Conservation (phyloP, 2,797 vertebrate genomes). For the Podarcis siculus region DNA sequence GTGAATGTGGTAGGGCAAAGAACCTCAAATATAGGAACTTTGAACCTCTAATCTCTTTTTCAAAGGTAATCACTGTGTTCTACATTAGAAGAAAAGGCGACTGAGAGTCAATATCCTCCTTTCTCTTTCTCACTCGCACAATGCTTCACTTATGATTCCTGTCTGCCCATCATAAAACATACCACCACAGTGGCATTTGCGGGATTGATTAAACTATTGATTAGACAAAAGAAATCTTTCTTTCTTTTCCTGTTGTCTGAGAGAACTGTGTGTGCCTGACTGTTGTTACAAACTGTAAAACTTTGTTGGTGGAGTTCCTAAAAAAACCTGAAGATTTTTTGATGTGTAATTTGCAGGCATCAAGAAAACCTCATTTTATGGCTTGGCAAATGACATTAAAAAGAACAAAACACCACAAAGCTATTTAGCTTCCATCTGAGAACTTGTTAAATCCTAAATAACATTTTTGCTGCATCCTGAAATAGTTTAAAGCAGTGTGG, state of each 20-base stretch:
- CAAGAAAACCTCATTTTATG: not conserved
- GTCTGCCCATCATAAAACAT: not conserved
- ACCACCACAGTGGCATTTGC: not conserved
- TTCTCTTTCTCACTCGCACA: not conserved
- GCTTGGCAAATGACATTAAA: not conserved
- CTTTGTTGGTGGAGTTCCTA: not conserved
- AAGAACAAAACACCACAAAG: not conserved
- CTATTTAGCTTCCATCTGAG: too few species aligned
- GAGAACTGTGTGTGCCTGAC: not conserved
- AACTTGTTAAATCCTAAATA: not conserved
- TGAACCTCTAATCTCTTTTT: not conserved
- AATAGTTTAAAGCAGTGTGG: not conserved
- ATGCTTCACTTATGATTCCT: conserved; percentile 18
- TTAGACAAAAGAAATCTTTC: not conserved
- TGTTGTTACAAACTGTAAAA: not conserved
- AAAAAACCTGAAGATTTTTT: not conserved
- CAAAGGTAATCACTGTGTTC: conserved; percentile 14
- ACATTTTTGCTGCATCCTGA: not conserved
- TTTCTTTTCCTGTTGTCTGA: not conserved
- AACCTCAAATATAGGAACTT: not conserved
- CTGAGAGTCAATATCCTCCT: not conserved
- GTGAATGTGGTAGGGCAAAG: not conserved
- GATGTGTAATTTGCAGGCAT: not conserved
- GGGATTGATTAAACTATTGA: not conserved
- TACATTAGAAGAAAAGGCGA: conserved; percentile 22